Percentiles rank a stretch among this genome's conserved stretches.
These are phyloP conservation scores for Drosophila rellima DNA, from an alignment of 2,888 invertebrate species.

Conservation along the genomic window DNA sequence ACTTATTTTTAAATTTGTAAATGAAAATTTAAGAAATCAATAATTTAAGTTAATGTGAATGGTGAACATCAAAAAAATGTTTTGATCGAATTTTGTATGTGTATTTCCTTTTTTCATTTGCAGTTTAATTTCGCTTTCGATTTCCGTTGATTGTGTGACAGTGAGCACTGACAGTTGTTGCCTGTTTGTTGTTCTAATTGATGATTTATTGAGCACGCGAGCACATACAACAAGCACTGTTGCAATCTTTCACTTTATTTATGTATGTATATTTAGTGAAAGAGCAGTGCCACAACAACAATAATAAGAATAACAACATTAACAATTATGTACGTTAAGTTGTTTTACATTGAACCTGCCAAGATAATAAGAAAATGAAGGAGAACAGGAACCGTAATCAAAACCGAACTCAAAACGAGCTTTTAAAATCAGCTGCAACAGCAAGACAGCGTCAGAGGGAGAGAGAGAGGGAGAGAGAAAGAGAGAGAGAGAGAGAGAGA, in stretches of 20 bases:
- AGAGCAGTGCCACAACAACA: slow-evolving; percentile 15
- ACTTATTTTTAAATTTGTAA: no score
- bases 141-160: slow-evolving; percentile 44
- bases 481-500: not conserved
- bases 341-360: slow-evolving; percentile 67
- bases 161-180: slow-evolving; percentile 25
- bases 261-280: slow-evolving; percentile 40
- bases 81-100: not conserved
- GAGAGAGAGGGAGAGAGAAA: not conserved
- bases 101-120: slow-evolving; percentile 4
- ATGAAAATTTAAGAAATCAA: no score
- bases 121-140: slow-evolving; percentile 16
- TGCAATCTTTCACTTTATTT: slow-evolving; percentile 71
- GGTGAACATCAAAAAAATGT: no score
- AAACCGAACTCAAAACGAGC: slow-evolving; percentile 43
- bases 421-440: slow-evolving; percentile 9
- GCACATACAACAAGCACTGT: slow-evolving; percentile 24
- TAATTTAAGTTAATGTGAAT: no score
- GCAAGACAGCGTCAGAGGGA: not conserved
- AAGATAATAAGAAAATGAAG: slow-evolving; percentile 61
- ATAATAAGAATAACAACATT: slow-evolving; percentile 14
- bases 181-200: slow-evolving; percentile 51
- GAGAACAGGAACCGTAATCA: slow-evolving; percentile 69
- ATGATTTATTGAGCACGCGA: slow-evolving; percentile 53
- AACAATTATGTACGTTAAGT: slow-evolving; percentile 55